Conservation (phyloP, 2,797 vertebrate genomes). For the Pampus argenteus region DNA sequence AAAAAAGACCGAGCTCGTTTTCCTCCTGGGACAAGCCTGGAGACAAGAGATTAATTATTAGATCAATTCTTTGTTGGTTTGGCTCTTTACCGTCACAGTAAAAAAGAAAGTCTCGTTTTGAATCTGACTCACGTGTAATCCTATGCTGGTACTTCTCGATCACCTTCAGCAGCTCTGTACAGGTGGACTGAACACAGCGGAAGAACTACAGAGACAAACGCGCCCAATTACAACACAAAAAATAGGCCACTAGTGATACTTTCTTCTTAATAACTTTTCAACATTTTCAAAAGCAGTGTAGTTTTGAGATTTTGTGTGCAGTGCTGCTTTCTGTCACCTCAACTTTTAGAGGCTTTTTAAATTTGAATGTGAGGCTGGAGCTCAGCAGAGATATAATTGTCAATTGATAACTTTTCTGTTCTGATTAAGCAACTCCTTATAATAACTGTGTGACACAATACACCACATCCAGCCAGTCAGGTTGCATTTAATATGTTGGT, state of each 20-base stretch:
- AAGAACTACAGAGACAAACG: slow-evolving; percentile 81
- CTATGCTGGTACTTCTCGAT: slow-evolving; percentile 89
- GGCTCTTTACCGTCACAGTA: too few species aligned
- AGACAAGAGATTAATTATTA: too few species aligned
- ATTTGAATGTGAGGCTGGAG: too few species aligned
- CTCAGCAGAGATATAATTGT: too few species aligned
- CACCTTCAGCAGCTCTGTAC: slow-evolving; percentile 89
- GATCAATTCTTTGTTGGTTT: too few species aligned
- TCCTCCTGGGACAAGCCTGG: slow-evolving; percentile 89
- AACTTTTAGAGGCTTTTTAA: not conserved
- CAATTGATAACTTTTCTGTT: too few species aligned
- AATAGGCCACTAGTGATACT: too few species aligned
- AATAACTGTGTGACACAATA: too few species aligned
- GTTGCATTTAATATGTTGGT: too few species aligned
- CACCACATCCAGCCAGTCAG: too few species aligned
- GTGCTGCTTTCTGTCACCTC: slow-evolving; percentile 1
- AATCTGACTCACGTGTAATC: slow-evolving; percentile 85
- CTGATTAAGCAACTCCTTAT: too few species aligned
- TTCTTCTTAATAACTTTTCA: not conserved
- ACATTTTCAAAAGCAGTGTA: not conserved
- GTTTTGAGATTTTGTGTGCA: too few species aligned
- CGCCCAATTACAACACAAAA: not conserved
- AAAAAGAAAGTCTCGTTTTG: not conserved
- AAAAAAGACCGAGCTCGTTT: slow-evolving; percentile 89
- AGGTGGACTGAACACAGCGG: slow-evolving; percentile 86